phyloP scores from a whole-genome alignment of 2,797 vertebrate species.

The Erpetoichthys calabaricus region DNA sequence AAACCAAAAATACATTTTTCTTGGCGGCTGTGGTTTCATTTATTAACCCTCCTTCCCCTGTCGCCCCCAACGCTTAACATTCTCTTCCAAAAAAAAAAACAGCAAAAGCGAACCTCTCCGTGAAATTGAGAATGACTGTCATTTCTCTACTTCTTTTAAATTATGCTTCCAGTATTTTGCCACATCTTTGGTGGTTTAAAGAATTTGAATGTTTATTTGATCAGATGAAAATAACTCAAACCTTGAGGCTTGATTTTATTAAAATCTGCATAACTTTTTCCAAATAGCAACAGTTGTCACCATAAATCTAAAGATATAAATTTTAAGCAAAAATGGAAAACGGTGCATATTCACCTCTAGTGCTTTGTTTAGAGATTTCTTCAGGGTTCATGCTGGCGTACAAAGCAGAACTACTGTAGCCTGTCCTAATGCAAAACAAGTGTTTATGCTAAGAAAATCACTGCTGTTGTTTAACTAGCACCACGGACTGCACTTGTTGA shows the following conservation, averaged over 20 bases:
- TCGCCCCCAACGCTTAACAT: background rate
- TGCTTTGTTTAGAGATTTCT: no score
- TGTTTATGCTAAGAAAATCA: no score
- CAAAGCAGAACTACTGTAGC: no score
- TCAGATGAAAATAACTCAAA: slow-evolving; percentile 31
- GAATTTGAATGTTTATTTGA: slow-evolving; percentile 45
- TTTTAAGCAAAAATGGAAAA: slow-evolving; percentile 30
- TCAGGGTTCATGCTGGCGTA: no score
- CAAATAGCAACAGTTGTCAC: slow-evolving; percentile 49
- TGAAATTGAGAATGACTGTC: slow-evolving; percentile 24
- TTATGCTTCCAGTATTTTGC: slow-evolving; percentile 41
- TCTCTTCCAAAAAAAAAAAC: slow-evolving; percentile 18
- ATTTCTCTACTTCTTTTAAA: slow-evolving; percentile 43
- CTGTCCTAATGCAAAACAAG: no score
- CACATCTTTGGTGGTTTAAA: slow-evolving; percentile 38
- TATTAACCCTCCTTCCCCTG: slow-evolving; percentile 2
- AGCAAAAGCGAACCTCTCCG: background rate
- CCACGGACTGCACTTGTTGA: no score
- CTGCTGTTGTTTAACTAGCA: no score
- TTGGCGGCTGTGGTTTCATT: slow-evolving; percentile 2
- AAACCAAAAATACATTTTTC: slow-evolving; percentile 6
- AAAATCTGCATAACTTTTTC: slow-evolving; percentile 32
- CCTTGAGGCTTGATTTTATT: slow-evolving; percentile 44
- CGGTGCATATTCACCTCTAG: background rate
- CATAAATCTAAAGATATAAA: slow-evolving; percentile 41